Percentiles rank a stretch among this genome's conserved stretches.
Conservation (phyloP, 2,888 invertebrate species). For the Leucophenga montana region DNA sequence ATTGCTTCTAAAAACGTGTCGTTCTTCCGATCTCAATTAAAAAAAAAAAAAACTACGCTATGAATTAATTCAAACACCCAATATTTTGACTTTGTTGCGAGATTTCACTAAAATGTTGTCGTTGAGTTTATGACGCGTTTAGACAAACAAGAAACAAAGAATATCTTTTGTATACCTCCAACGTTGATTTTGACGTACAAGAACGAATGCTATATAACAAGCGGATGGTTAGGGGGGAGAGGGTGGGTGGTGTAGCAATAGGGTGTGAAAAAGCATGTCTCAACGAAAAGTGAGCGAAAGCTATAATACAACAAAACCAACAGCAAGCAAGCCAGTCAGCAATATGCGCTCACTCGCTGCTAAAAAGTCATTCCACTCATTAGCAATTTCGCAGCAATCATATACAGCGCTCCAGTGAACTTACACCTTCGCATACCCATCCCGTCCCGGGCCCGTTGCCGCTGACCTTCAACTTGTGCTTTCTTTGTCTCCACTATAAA, state of each 20-base stretch:
- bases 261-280: not conserved
- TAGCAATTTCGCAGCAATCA: conserved; percentile 42
- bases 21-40: no score
- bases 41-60: no score
- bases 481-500: conserved; percentile 3
- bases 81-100: not conserved
- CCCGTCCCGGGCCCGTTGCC: not conserved
- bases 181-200: not conserved
- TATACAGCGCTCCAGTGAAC: not conserved
- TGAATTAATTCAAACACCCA: not conserved
- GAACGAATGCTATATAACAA: not conserved
- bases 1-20: no score
- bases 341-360: conserved; percentile 41
- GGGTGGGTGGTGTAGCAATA: not conserved
- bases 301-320: not conserved
- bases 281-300: not conserved
- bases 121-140: no score
- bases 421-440: conserved; percentile 36
- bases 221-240: not conserved
- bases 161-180: no score
- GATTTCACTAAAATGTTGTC: no score
- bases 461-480: conserved; percentile 9
- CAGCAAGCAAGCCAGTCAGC: not conserved
- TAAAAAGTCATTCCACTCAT: conserved; percentile 45
- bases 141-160: no score